Conservation (phyloP, 2,113 vertebrate genomes). For the Aegithalos caudatus region DNA sequence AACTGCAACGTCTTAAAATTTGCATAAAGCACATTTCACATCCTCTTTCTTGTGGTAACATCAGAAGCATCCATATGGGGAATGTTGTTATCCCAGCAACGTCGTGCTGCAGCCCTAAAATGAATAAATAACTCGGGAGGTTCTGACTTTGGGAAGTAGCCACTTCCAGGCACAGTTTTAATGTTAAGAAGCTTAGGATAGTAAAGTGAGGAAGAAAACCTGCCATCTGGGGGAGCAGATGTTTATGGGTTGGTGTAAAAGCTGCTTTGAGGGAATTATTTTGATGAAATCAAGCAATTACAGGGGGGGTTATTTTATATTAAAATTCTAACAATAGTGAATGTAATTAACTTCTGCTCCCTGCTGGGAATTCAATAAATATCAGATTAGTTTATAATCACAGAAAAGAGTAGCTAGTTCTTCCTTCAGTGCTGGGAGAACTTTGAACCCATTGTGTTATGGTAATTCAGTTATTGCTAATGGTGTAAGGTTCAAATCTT, state of each 20-base stretch:
- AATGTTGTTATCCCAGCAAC: neutral
- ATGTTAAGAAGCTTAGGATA: constrained; percentile 28
- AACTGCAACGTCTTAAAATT: neutral
- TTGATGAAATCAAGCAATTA: constrained; percentile 51
- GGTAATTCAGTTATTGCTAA: neutral
- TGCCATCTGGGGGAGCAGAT: constrained; percentile 61
- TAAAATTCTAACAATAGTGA: neutral
- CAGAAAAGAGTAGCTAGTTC: neutral
- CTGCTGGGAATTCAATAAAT: neutral
- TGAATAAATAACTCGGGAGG: neutral
- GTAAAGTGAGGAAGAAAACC: neutral
- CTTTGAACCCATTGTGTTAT: neutral
- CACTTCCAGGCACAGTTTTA: neutral
- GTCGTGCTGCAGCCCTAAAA: neutral
- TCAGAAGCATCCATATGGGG: neutral
- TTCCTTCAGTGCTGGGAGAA: neutral
- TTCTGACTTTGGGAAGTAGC: neutral
- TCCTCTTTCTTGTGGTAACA: neutral
- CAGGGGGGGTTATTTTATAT: constrained; percentile 1
- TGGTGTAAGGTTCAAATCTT: neutral
- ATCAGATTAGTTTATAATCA: neutral
- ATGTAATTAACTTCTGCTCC: neutral
- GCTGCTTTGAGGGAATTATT: constrained; percentile 47
- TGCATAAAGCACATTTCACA: neutral
- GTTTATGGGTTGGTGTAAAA: constrained; percentile 30